Conservation (phyloP, 2,888 invertebrate genomes). For the Andrena chrysosceles region DNA sequence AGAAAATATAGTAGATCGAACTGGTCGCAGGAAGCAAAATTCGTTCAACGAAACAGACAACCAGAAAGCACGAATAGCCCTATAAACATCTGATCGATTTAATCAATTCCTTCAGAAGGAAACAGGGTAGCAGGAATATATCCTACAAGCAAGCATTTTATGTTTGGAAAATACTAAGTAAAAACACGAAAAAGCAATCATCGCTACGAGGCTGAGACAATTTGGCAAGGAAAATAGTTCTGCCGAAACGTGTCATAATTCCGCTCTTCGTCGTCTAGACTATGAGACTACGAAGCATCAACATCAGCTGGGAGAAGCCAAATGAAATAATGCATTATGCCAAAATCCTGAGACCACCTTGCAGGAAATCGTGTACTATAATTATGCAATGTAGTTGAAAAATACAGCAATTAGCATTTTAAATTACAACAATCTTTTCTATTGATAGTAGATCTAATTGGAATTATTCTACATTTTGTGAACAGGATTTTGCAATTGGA, state of each 20-base stretch:
- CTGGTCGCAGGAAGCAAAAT: background rate
- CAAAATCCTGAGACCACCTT: conserved; percentile 8
- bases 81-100: background rate
- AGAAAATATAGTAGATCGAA: background rate
- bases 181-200: background rate
- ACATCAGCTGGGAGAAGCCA: conserved; percentile 19
- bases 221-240: conserved; percentile 29
- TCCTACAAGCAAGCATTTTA: background rate
- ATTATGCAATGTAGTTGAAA: background rate
- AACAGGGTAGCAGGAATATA: background rate
- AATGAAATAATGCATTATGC: conserved; percentile 39
- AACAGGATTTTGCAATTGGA: too few relatives aligned
- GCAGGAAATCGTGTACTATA: background rate
- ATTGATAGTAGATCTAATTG: too few relatives aligned
- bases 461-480: too few relatives aligned
- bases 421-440: too few relatives aligned
- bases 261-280: conserved; percentile 5
- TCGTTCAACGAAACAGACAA: background rate
- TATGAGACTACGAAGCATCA: conserved; percentile 23
- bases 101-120: background rate
- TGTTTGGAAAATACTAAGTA: background rate
- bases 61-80: background rate
- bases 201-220: conserved; percentile 17
- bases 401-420: background rate
- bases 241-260: conserved; percentile 48